Base-by-base conservation (phyloP, 2,888 invertebrate genomes). In the Yponomeuta malinellus region DNA sequence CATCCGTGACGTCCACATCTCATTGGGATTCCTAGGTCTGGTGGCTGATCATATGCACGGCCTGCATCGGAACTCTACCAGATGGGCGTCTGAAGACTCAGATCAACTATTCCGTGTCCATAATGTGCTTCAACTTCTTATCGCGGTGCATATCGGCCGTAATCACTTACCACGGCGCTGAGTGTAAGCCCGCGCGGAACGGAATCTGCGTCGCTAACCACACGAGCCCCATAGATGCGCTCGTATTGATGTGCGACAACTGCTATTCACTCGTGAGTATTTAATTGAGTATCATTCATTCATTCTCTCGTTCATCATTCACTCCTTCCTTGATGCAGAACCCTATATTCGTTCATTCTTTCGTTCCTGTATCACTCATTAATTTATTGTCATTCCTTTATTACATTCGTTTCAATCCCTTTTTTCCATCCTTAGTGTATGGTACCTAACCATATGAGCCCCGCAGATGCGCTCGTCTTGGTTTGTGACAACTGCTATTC, bases 141-240 rank as follows among this genome's bases (percentile, higher is more conserved):
- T 97, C 98, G 71, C 95, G 98, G 74, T 97, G 98, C 71, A 95
- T 99, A 80, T 98, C 99, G 10, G 95, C 96, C 48, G 97, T 97
- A 73, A 95, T 97, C 77, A 96, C 95, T 43, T 97, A 97, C 88
- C 97, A 98, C 89, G 97, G 96, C 85, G 94, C 94, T 71, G 97
- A 98, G 83, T 97, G 98, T 86, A 94, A 95, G 78, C 98, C 98
- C 52, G 94, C 94, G 78, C 93, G 89, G 75, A 95, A 94, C 71
- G 95, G 95, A 66, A 99, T 99, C 79, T 99, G 99, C 92, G 99
- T 99, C 48, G 99, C 99, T 69, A 99, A 99, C 92, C 99, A 99
- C 90, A 99, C 99, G 6, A 98, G 98, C 74, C 99, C 99, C 3
- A 98, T 99, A 76, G 99, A 99, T 89, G 98, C 98, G 71, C 94